Conservation (phyloP, 2,113 vertebrate genomes). For the Daboia siamensis region DNA sequence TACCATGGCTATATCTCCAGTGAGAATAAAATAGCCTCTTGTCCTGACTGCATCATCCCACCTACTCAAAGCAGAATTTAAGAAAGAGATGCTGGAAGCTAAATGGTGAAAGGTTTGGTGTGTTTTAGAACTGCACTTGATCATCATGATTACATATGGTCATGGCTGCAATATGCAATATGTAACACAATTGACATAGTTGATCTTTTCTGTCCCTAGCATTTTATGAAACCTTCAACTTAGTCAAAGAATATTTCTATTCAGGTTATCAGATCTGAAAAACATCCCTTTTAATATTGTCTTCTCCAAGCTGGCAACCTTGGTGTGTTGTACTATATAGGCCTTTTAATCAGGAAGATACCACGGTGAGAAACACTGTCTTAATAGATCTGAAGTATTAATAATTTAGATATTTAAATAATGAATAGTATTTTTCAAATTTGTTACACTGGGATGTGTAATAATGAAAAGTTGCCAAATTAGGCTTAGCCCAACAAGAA, state of each 20-base stretch:
- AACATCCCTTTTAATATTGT: neutral
- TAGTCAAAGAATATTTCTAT: conserved; percentile 24
- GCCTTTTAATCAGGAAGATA: neutral
- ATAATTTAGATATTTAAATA: neutral
- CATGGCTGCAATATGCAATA: conserved; percentile 1
- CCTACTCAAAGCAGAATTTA: conserved; percentile 19
- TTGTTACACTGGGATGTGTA: neutral
- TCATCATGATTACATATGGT: neutral
- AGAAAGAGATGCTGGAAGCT: conserved; percentile 47
- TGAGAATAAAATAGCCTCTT: conserved; percentile 37
- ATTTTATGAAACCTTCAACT: conserved; percentile 22
- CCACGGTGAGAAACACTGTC: conserved; percentile 18
- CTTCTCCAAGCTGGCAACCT: neutral
- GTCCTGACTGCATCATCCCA: conserved; percentile 25
- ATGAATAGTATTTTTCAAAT: conserved; percentile 30
- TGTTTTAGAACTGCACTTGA: neutral
- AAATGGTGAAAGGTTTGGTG: conserved; percentile 28
- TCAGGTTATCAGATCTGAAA: neutral
- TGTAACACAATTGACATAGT: neutral
- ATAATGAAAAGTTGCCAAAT: conserved; percentile 33
- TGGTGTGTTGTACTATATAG: neutral
- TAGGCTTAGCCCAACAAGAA: conserved; percentile 14
- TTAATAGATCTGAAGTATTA: conserved; percentile 22
- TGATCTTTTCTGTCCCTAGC: conserved; percentile 33
- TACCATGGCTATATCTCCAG: conserved; percentile 48